Evolutionary conservation across 2,797 vertebrate species (phyloP), one percentile per base, ranked within the genome.

Genomic region (Eidolon dupreanum): DNA sequence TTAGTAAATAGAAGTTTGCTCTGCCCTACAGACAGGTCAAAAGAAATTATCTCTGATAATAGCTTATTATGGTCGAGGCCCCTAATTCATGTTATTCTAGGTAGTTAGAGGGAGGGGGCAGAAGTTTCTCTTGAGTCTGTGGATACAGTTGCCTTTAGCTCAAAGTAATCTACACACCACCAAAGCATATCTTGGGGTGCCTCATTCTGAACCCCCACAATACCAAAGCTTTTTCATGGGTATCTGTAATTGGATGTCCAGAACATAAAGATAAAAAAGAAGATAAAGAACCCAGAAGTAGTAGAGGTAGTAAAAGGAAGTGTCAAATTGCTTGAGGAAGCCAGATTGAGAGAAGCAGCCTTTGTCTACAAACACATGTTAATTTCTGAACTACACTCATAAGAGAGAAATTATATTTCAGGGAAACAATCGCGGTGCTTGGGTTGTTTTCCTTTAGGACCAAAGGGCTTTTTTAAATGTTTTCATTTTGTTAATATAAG

Each of bases 401-500:
- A 2, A 19, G 59, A 20, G 59, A 51, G 55, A 75, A 82, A 31
- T 33, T 70, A 11, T 9, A 81, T 83, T n/a, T 89, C 55, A 78
- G 41, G 41, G 81, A 90, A 92, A 28, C 2, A 36, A 61, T 51
- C 51, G 7, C 0, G 1, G 12, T 28, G 28, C n/a, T 89, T 78
- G 31, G 41, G 55, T 31, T 65, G 61, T 46, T 55, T 73, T 70
- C 63, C 20, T 85, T 63, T 8, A 41, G 33, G 10, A 24, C 4
- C 13, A 49, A 65, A n/a, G 22, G 24, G 11, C 3, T 22, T 41
- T 61, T 49, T 36, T 59, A 13, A 28, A 5, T 94, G 8, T 2
- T 65, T 92, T 92, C 75, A 55, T 88, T 84, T 96, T 75, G 12
- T 88, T 20, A 77, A 11, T 36, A 36, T 92, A 36, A 81, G n/a